Conservation (phyloP, 2,113 vertebrate species). For the Callionymus lyra region DNA sequence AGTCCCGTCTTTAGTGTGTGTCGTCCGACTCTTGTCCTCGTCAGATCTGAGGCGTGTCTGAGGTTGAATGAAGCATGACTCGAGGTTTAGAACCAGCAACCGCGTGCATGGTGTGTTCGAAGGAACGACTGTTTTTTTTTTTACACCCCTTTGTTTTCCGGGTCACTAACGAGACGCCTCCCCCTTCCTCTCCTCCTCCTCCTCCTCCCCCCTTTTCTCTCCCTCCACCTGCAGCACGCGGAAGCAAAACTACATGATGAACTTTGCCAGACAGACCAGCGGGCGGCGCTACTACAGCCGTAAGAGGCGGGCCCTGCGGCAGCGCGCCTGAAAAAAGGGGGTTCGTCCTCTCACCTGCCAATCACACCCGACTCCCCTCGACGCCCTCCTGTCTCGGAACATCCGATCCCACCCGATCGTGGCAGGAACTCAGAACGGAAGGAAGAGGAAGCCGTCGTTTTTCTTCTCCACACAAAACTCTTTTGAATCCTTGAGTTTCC, state of each 20-base stretch:
- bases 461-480: constrained; percentile 40
- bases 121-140: constrained; percentile 10
- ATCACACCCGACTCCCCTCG: constrained; percentile 44
- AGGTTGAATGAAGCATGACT: constrained; percentile 60
- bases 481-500: constrained; percentile 48
- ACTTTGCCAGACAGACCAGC: constrained; percentile 96
- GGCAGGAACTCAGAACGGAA: constrained; percentile 48
- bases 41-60: constrained; percentile 61
- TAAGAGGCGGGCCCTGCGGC: constrained; percentile 90
- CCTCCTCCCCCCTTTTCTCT: constrained; percentile 53
- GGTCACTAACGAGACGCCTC: constrained; percentile 43
- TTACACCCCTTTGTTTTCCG: not conserved
- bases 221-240: constrained; percentile 80
- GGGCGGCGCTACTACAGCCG: constrained; percentile 96
- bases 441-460: constrained; percentile 49
- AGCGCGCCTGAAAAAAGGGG: constrained; percentile 74
- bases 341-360: constrained; percentile 51
- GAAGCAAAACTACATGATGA: constrained; percentile 99
- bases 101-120: constrained; percentile 36
- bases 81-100: constrained; percentile 4
- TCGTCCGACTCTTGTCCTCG: constrained; percentile 39
- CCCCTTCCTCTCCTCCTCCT: constrained; percentile 21
- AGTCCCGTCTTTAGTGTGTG: constrained; percentile 36
- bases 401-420: constrained; percentile 30
- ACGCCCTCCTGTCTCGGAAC: constrained; percentile 37